Evolutionary conservation across 2,797 vertebrate genomes (phyloP), one percentile per base, ranked within the genome.

Genomic region (Rhinichthys osculus): DNA sequence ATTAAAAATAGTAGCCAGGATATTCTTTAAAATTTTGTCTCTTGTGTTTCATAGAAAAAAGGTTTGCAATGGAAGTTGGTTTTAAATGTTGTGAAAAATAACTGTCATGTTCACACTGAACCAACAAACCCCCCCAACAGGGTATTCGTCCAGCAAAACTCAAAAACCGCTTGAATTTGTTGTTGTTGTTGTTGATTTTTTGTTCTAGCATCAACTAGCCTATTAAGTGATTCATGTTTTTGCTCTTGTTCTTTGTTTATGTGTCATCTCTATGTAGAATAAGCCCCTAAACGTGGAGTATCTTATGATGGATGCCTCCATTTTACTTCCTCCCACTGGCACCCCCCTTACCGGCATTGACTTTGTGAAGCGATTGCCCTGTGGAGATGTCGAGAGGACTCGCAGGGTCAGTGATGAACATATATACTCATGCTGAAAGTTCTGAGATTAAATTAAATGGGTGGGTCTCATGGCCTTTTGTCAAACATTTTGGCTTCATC

Each of bases 201-300:
- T 83, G 17, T 54, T 52, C 40, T 30, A 70, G 35, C 10, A 72
- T 40, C 38, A 59, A 19, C 11, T 67, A n/a, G 5, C 38, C 27
- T 42, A 66, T 50, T 14, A 14, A 74, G 11, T 35, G 42, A 72
- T n/a, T 13, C 23, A 77, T 33, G 3, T 81, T 27, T 44, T 64
- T 66, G 6, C 50, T 50, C 16, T 66, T 57, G 85, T 33, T 79
- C 10, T 78, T 14, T 5, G 2, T 86, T 38, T 83, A 6, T 86
- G 9, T 67, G 30, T 7, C 17, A 9, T 88, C 4, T 88, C 40
- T 90, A n/a, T 89, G 47, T 90, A 99, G 98, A 97, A 96, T 92
- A 99, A 99, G 90, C 98, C 98, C 17, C 95, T 99, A 91, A 99
- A 99, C n/a, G 98, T 99, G 74, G 98, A 99, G 83, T 99, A 99